phyloP scores from a whole-genome alignment of 2,888 invertebrate genomes.

The Axea sp. region DNA sequence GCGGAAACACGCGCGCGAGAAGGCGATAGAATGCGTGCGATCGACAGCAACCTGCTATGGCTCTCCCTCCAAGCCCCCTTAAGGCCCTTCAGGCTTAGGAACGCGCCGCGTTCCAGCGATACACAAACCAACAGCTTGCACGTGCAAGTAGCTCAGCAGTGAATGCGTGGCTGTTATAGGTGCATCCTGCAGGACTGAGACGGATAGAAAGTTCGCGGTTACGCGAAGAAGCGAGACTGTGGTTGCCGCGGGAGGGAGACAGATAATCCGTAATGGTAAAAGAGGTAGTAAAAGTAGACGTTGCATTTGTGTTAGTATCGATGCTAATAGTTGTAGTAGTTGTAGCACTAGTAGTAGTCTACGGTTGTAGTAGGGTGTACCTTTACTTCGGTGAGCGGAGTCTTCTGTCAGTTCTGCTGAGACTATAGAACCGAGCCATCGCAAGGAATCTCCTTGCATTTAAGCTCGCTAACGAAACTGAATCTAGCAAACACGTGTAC shows the following conservation, averaged over 20 bases:
- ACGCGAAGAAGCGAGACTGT: slow-evolving; percentile 64
- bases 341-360: slow-evolving; percentile 65
- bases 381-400: slow-evolving; percentile 74
- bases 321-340: slow-evolving; percentile 66
- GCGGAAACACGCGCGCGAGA: slow-evolving; percentile 55
- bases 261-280: slow-evolving; percentile 62
- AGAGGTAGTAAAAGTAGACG: slow-evolving; percentile 64
- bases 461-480: slow-evolving; percentile 28
- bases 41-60: slow-evolving; percentile 52
- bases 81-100: slow-evolving; percentile 29
- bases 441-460: slow-evolving; percentile 66
- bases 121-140: slow-evolving; percentile 34
- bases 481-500: slow-evolving; percentile 5
- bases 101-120: slow-evolving; percentile 36
- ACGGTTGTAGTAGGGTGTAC: slow-evolving; percentile 70
- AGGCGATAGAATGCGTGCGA: slow-evolving; percentile 59
- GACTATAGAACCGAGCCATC: slow-evolving; percentile 73
- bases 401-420: slow-evolving; percentile 74
- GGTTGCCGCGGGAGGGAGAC: slow-evolving; percentile 53
- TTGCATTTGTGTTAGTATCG: slow-evolving; percentile 39
- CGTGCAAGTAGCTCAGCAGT: slow-evolving; percentile 48
- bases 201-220: slow-evolving; percentile 64
- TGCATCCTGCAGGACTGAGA: slow-evolving; percentile 65
- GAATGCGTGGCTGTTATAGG: slow-evolving; percentile 56
- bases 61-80: slow-evolving; percentile 20